Base-by-base conservation (phyloP, 2,113 vertebrate genomes). In the Microcebus tavaratra region DNA sequence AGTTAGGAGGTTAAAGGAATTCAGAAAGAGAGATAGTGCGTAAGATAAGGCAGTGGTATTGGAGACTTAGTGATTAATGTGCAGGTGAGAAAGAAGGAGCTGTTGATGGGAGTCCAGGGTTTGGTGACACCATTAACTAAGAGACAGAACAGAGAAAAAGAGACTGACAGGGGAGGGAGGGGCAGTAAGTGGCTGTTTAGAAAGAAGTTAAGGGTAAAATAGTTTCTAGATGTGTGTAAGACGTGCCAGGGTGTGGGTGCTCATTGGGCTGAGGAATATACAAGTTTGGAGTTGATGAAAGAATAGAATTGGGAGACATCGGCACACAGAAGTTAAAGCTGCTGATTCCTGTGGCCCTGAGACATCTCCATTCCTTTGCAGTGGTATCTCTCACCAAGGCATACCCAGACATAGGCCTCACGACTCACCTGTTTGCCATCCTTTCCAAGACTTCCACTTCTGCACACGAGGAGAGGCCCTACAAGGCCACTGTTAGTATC, bases 381-480 rank as follows among this genome's bases (percentile, higher is more conserved):
- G 42, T 14, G 29, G 61, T 29, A 39, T n/a, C 75, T 7, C 17
- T 91, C 45, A 53, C 17, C 76, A 31, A 29, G 72, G 42, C 42
- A 20, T 2, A 21, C n/a, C n/a, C 5, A 5, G 21, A 13, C 57
- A 4, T 8, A 76, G 17, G 14, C 12, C 55, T 79, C 63, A 1
- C 21, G 63, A 73, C 96, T 94, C 92, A 99, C 99, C 99, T 99
- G 99, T 91, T 97, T 98, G 68, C 99, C 99, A 57, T 98, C 94
- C 72, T 98, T 96, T 88, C 98, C 98, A 31, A 99, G 98, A 1
- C 98, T 97, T 89, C 98, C 98, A 55, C 97, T 98, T 85, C 98
- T 99, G 98, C 99, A 99, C 67, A 99, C 97, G 23, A 99, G 96
- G 48, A 99, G 99, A 10, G 99, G 99, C 29, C 99, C 99, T 27